phyloP scores from a whole-genome alignment of 2,888 invertebrate genomes.

The Hetaerina titia region DNA sequence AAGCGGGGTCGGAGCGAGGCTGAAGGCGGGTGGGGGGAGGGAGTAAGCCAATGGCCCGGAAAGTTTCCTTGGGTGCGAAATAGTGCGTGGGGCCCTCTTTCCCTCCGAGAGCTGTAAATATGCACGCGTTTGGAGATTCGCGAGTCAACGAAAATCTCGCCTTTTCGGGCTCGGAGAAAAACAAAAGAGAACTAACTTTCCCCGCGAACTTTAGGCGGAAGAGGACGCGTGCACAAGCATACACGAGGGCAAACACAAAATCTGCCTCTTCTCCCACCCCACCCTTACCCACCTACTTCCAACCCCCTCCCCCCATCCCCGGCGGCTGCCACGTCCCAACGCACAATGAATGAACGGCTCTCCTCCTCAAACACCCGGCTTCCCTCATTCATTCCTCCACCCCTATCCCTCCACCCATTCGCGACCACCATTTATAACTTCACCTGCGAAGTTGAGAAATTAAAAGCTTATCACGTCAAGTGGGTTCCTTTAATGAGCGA shows the following conservation, averaged over 20 bases:
- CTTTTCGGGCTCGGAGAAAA: neutral
- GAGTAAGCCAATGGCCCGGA: neutral
- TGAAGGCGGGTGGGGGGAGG: neutral
- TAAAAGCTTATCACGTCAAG: constrained; percentile 9
- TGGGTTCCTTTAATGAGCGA: neutral
- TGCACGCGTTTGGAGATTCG: neutral
- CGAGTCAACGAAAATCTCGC: neutral
- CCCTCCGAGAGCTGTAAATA: neutral
- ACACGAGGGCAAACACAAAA: neutral
- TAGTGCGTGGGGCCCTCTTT: neutral
- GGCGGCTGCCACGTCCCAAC: neutral
- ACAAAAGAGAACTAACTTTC: neutral
- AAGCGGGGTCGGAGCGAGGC: neutral
- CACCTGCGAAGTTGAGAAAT: neutral
- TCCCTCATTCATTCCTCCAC: neutral
- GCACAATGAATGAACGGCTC: neutral
- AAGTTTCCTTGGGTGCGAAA: neutral
- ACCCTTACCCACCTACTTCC: neutral
- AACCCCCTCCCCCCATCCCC: neutral
- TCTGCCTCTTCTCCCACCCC: neutral
- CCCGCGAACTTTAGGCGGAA: neutral
- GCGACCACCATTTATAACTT: neutral
- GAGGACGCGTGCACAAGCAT: neutral
- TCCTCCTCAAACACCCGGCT: neutral
- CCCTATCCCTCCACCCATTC: neutral